Conservation (phyloP, 2,113 vertebrate genomes). For the Python bivittatus region DNA sequence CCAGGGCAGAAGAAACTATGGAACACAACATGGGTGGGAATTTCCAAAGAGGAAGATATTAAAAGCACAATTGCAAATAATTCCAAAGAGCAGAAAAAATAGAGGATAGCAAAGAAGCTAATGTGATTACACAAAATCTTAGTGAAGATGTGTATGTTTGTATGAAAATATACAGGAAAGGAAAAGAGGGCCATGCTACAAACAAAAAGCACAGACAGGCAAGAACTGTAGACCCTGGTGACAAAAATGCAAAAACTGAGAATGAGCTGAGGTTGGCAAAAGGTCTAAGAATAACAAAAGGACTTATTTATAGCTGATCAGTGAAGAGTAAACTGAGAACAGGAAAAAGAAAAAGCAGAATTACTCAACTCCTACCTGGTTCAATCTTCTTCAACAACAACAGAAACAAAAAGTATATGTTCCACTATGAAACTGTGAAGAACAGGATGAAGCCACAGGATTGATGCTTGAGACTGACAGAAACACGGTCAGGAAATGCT, state of each 20-base stretch:
- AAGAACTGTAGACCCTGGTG: not conserved
- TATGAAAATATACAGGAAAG: not conserved
- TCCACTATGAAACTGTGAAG: not conserved
- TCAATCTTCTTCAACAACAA: not conserved
- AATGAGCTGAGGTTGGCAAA: not conserved
- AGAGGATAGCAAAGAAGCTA: not conserved
- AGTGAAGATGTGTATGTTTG: not conserved
- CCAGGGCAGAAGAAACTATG: not conserved
- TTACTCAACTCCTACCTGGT: not conserved
- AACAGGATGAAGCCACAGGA: not conserved
- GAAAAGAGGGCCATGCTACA: not conserved
- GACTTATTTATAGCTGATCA: not conserved
- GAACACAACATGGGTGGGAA: not conserved
- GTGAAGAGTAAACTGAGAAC: not conserved
- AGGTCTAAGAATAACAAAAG: not conserved
- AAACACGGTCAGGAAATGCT: not conserved
- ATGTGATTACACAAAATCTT: not conserved
- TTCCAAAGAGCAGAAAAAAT: not conserved
- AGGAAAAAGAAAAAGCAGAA: not conserved
- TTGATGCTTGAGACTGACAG: not conserved
- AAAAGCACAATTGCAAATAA: not conserved
- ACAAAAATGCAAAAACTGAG: not conserved
- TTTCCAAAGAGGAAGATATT: not conserved
- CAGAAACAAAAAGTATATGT: not conserved
- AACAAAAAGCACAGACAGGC: not conserved